These are phyloP conservation scores for Tetrapedia diversipes DNA, from an alignment of 2,888 invertebrate genomes.

Conservation along the genomic window DNA sequence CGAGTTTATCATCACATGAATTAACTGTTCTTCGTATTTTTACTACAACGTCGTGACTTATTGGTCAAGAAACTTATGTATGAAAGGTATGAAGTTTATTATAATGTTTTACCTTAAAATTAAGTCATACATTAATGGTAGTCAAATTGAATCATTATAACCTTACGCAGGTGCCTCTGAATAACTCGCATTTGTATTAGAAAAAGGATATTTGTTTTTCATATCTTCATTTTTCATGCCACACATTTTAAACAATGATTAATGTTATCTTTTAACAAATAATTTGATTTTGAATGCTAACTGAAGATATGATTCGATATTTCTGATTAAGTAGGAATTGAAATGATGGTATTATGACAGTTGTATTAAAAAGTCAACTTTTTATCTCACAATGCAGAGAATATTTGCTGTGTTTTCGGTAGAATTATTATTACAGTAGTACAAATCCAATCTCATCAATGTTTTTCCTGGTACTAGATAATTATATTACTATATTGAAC, in stretches of 20 bases:
- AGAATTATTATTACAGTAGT: constrained; percentile 29
- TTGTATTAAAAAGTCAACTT: constrained; percentile 29
- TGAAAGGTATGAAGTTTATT: constrained; percentile 50
- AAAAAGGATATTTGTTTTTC: constrained; percentile 64
- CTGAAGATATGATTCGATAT: constrained; percentile 47
- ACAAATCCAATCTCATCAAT: constrained; percentile 27
- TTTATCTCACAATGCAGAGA: constrained; percentile 28
- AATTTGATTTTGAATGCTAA: constrained; percentile 57
- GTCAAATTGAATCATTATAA: constrained; percentile 48
- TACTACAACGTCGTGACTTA: constrained; percentile 35
- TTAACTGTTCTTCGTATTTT: constrained; percentile 55
- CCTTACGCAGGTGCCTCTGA: constrained; percentile 37
- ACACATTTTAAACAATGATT: constrained; percentile 40
- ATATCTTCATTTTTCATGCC: constrained; percentile 67
- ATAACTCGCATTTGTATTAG: constrained; percentile 51
- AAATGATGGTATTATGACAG: constrained; percentile 47
- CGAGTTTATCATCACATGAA: constrained; percentile 62
- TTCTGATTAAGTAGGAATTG: constrained; percentile 61
- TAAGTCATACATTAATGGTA: constrained; percentile 51
- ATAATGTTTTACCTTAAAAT: constrained; percentile 46
- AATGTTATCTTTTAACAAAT: constrained; percentile 31
- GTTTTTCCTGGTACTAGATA: constrained; percentile 35
- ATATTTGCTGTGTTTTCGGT: constrained; percentile 30
- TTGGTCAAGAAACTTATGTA: constrained; percentile 45
- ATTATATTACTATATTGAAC: constrained; percentile 27